Evolutionary conservation across 2,888 invertebrate genomes (phyloP), one percentile per base, ranked within the genome.

Genomic region (Lagria hirta): DNA sequence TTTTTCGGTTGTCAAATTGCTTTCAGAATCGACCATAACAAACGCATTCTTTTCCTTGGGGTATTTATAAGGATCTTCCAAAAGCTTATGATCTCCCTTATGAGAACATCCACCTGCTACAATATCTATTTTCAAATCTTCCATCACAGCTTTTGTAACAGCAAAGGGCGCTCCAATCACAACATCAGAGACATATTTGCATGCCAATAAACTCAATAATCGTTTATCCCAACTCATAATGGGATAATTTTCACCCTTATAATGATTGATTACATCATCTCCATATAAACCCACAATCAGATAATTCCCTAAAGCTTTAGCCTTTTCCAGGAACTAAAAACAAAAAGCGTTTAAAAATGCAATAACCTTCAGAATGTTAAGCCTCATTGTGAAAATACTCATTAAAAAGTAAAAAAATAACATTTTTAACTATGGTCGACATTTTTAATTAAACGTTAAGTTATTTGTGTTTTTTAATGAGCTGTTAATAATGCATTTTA

Each of bases 211-310:
- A 60, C 94, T 94, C 12, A 99, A 81, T 7, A 96, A 95, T 44
- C 99, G 79, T 72, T 99, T 99, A 69, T 99, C 97, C 32, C 99
- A 79, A 74, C 96, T 98, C 99, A 99, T 99, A 54, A 99, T 98
- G 2, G 99, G 99, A 70, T 92, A 96, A 75, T 99, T 99, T 58
- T 88, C 85, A 41, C 90, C 88, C 71, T 92, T 92, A 72, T 93
- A 94, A 16, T 84, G 78, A 72, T 94, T 93, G 5, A 94, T 91
- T 34, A 85, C 88, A 5, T 91, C 88, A 74, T 97, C 97, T 1
- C 94, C 92, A 71, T 98, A 95, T 4, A 99, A 79, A 2, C 98
- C 99, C 8, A 91, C 91, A 59, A 99, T 97, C 3, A 99, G 75
- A 71, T 93, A 99, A 73, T 97, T 95, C 4, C 99, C 99, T 57